A percentile compares a stretch with the other conserved stretches of the same genome.
Evolutionary conservation across 2,888 invertebrate species (phyloP).

Genomic region (Keiferia lycopersicella): DNA sequence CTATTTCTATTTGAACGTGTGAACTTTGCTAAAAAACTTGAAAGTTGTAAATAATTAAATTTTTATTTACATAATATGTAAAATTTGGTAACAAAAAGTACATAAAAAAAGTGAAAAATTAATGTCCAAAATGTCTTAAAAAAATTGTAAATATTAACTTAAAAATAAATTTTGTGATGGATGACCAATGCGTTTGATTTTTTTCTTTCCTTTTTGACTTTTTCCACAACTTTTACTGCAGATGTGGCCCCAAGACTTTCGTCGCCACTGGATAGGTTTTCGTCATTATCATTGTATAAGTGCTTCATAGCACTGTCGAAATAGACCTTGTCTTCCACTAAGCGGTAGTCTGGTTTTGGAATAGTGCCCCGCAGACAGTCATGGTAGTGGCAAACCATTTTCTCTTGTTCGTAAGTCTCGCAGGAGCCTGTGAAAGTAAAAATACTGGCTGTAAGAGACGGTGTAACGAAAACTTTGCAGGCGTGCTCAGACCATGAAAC

Average conservation of each 20-base stretch:
- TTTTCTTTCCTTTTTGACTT: constrained; percentile 44
- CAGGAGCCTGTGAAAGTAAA: constrained; percentile 71
- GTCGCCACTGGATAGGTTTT: constrained; percentile 4
- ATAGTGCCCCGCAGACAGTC: constrained; percentile 78
- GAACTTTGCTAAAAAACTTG: background rate
- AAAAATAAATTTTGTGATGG: constrained; percentile 76
- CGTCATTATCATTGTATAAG: constrained; percentile 47
- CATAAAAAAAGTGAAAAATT: constrained; percentile 10
- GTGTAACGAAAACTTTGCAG: too few species aligned
- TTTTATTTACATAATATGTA: background rate
- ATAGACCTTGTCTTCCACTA: constrained; percentile 70
- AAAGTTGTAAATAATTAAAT: background rate
- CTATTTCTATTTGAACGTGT: background rate
- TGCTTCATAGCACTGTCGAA: constrained; percentile 71
- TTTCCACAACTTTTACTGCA: constrained; percentile 34
- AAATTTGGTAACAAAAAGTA: constrained; percentile 23
- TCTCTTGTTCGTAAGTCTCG: constrained; percentile 83
- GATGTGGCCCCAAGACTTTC: constrained; percentile 35
- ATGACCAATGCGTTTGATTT: constrained; percentile 73
- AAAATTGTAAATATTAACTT: constrained; percentile 31
- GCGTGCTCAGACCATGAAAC: background rate
- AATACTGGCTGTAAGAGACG: too few species aligned
- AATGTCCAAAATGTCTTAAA: constrained; percentile 8
- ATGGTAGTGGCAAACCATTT: constrained; percentile 80
- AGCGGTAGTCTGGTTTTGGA: constrained; percentile 64